Percentiles rank a stretch among this genome's conserved stretches.
Conservation (phyloP, 1,140 invertebrate species). For the Geopemphigus sp. region DNA sequence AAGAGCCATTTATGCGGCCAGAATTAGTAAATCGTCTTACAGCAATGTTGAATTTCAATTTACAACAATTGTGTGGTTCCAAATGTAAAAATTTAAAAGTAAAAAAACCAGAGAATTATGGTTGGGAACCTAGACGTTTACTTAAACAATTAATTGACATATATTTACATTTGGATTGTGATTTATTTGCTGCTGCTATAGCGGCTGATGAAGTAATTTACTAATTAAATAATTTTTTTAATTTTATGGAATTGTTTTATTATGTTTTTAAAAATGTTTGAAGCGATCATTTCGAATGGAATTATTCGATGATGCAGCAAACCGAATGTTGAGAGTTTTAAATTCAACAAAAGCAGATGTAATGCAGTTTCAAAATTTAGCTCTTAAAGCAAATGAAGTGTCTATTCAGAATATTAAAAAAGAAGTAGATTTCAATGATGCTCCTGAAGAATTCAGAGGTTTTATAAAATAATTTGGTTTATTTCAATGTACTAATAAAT, state of each 20-base stretch:
- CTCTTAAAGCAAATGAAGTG: slow-evolving; percentile 76
- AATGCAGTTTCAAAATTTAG: slow-evolving; percentile 77
- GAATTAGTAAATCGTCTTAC: slow-evolving; percentile 90
- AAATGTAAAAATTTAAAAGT: slow-evolving; percentile 98
- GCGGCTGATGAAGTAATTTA: slow-evolving; percentile 78
- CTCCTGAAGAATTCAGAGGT: slow-evolving; percentile 93
- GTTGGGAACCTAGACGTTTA: slow-evolving; percentile 90
- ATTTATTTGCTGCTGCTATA: slow-evolving; percentile 83
- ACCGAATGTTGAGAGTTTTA: slow-evolving; percentile 71
- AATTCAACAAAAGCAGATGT: slow-evolving; percentile 84
- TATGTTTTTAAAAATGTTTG: slow-evolving; percentile 52
- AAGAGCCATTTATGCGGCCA: slow-evolving; percentile 86
- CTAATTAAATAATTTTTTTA: not conserved
- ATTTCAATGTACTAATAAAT: not conserved
- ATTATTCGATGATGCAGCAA: slow-evolving; percentile 85
- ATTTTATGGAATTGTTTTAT: not conserved
- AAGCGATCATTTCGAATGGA: slow-evolving; percentile 91
- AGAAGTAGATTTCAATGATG: slow-evolving; percentile 90
- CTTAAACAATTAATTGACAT: slow-evolving; percentile 92
- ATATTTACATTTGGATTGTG: slow-evolving; percentile 92
- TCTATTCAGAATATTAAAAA: slow-evolving; percentile 78
- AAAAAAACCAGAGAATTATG: slow-evolving; percentile 90
- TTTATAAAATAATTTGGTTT: slow-evolving; percentile 30
- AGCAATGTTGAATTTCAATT: slow-evolving; percentile 97
- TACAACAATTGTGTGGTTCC: slow-evolving; percentile 93